A percentile compares a stretch with the other conserved stretches of the same genome.
phyloP scores from a whole-genome alignment of 1,140 invertebrate species.

The Drosophila elegans region DNA sequence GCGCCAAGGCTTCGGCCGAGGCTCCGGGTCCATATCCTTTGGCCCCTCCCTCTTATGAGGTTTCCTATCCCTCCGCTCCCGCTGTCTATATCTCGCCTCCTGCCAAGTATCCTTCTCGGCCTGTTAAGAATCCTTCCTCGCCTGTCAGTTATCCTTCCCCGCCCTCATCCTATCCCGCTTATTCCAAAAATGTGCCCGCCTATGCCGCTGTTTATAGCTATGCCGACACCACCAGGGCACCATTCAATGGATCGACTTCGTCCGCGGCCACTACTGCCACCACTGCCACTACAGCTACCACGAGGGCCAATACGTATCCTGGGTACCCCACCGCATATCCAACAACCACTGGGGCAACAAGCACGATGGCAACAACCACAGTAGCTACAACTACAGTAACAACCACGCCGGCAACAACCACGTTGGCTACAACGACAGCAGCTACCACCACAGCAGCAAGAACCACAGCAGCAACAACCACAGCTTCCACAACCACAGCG shows the following conservation, averaged over 20 bases:
- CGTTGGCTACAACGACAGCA: neutral
- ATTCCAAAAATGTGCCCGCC: constrained; percentile 4
- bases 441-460: neutral
- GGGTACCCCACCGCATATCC: neutral
- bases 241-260: constrained; percentile 3
- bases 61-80: constrained; percentile 13
- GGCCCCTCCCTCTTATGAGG: constrained; percentile 1
- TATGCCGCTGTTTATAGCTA: constrained; percentile 20
- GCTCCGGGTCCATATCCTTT: constrained; percentile 46
- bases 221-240: constrained; percentile 11
- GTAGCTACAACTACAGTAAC: neutral
- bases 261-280: constrained; percentile 2
- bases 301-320: constrained; percentile 3
- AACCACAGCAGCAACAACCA: neutral
- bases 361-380: neutral
- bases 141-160: neutral
- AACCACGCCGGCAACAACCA: neutral
- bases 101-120: neutral
- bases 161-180: constrained; percentile 1
- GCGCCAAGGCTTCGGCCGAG: constrained; percentile 53
- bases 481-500: neutral
- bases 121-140: neutral
- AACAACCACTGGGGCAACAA: constrained; percentile 1
- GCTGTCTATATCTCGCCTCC: neutral
- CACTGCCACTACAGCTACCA: too few species aligned